phyloP scores from a whole-genome alignment of 2,888 invertebrate species.

The Ochropacha duplaris region DNA sequence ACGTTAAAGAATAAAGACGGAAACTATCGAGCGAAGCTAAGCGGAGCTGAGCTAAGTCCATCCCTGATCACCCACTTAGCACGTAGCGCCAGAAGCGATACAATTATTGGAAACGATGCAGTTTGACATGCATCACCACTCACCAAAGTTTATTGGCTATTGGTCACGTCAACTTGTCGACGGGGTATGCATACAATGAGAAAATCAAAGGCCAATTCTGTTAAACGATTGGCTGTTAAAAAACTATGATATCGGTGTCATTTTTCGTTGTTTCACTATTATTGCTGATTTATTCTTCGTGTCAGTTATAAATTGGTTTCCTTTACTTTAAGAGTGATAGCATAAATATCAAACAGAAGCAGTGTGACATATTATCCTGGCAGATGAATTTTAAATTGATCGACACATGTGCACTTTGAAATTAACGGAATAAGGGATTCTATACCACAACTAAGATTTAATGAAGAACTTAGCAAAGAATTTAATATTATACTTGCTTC shows the following conservation, averaged over 20 bases:
- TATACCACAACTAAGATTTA: too few relatives aligned
- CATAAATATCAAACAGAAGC: background rate
- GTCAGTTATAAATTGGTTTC: background rate
- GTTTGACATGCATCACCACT: conserved; percentile 24
- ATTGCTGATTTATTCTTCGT: background rate
- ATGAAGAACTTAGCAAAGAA: too few relatives aligned
- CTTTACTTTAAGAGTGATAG: background rate
- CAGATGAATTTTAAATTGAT: too few relatives aligned
- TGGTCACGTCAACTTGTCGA: conserved; percentile 20
- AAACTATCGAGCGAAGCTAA: too few relatives aligned
- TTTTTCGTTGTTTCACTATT: background rate
- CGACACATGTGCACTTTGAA: too few relatives aligned
- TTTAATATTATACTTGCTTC: background rate
- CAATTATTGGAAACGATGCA: conserved; percentile 18
- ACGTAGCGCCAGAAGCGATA: conserved; percentile 4
- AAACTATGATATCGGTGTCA: background rate
- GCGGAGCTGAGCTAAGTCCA: conserved; percentile 1
- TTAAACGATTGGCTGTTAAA: conserved; percentile 6
- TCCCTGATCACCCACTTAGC: conserved; percentile 18
- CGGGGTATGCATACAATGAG: conserved; percentile 26
- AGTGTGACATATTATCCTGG: background rate
- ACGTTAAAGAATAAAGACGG: too few relatives aligned
- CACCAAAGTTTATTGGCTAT: conserved; percentile 27
- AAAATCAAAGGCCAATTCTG: background rate
- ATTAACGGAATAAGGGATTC: too few relatives aligned